Conservation (phyloP, 1,140 invertebrate genomes). For the Bursaphelenchus mucronatus region DNA sequence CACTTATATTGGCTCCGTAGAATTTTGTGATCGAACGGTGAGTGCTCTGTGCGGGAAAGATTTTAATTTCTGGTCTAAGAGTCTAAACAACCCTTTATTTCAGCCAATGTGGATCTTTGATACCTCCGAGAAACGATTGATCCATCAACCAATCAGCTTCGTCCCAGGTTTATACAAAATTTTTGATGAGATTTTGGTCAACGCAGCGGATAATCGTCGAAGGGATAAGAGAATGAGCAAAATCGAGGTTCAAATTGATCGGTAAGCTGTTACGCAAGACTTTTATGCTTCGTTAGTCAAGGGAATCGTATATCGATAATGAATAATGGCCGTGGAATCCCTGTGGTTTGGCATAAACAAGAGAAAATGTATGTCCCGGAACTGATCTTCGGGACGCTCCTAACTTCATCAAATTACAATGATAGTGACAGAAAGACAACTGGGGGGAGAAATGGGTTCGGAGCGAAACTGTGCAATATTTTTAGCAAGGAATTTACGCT, state of each 20-base stretch:
- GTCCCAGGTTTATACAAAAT: too few relatives aligned
- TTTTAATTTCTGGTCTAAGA: slow-evolving; percentile 8
- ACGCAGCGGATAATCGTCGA: slow-evolving; percentile 97
- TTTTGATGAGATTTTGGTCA: slow-evolving; percentile 70
- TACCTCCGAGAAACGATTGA: too few relatives aligned
- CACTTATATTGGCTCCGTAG: slow-evolving; percentile 94
- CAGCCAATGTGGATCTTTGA: too few relatives aligned
- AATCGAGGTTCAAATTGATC: slow-evolving; percentile 90
- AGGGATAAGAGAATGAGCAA: slow-evolving; percentile 84
- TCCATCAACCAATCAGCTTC: too few relatives aligned
- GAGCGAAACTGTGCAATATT: slow-evolving; percentile 97
- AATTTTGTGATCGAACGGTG: slow-evolving; percentile 64
- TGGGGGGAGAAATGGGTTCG: slow-evolving; percentile 89
- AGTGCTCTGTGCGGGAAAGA: slow-evolving; percentile 3
- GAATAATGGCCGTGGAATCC: slow-evolving; percentile 96
- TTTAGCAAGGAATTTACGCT: slow-evolving; percentile 94
- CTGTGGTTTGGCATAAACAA: slow-evolving; percentile 88
- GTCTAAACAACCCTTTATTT: slow-evolving; percentile 28
- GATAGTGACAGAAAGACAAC: slow-evolving; percentile 86
- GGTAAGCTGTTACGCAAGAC: slow-evolving; percentile 65
- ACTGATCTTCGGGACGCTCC: slow-evolving; percentile 96
- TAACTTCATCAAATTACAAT: slow-evolving; percentile 97
- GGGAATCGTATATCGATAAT: slow-evolving; percentile 81
- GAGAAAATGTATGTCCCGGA: slow-evolving; percentile 98
- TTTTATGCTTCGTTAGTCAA: slow-evolving; percentile 68